Conservation (phyloP, 2,888 invertebrate genomes). For the Heteromurus nitidus region DNA sequence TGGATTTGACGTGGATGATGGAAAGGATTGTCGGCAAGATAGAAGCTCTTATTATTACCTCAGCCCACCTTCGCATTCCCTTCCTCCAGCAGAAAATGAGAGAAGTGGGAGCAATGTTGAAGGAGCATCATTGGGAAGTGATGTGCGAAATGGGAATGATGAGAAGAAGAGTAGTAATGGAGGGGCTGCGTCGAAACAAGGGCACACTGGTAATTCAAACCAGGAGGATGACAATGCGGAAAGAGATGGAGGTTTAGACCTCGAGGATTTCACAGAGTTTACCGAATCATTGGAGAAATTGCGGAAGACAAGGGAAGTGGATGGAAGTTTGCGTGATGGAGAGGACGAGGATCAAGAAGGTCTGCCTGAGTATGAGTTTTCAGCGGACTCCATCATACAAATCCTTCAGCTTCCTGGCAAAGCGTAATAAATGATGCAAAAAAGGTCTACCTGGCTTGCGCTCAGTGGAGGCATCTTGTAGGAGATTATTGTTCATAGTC, state of each 20-base stretch:
- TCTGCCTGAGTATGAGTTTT: conserved; percentile 30
- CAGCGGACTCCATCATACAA: conserved; percentile 46
- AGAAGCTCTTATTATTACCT: conserved; percentile 8
- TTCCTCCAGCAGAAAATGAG: neutral
- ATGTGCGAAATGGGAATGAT: neutral
- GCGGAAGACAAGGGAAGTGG: conserved; percentile 16
- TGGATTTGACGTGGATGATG: conserved; percentile 37
- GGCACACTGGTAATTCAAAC: neutral
- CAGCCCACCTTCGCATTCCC: neutral
- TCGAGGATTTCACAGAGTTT: conserved; percentile 44
- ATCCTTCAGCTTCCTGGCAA: conserved; percentile 41
- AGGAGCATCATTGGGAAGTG: neutral
- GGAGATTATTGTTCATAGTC: too few species aligned
- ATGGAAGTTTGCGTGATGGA: conserved; percentile 6
- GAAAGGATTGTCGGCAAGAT: conserved; percentile 34
- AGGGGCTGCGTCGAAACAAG: neutral
- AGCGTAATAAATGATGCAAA: conserved; percentile 28
- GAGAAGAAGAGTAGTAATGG: neutral
- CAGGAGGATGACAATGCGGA: conserved; percentile 2
- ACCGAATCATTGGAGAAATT: conserved; percentile 44
- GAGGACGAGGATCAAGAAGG: conserved; percentile 34
- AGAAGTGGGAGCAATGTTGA: neutral
- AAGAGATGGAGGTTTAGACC: conserved; percentile 27
- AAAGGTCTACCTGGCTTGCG: too few species aligned
- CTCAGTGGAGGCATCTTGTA: too few species aligned